Evolutionary conservation across 2,797 vertebrate genomes (phyloP).

Genomic region (Lepus townsendii): DNA sequence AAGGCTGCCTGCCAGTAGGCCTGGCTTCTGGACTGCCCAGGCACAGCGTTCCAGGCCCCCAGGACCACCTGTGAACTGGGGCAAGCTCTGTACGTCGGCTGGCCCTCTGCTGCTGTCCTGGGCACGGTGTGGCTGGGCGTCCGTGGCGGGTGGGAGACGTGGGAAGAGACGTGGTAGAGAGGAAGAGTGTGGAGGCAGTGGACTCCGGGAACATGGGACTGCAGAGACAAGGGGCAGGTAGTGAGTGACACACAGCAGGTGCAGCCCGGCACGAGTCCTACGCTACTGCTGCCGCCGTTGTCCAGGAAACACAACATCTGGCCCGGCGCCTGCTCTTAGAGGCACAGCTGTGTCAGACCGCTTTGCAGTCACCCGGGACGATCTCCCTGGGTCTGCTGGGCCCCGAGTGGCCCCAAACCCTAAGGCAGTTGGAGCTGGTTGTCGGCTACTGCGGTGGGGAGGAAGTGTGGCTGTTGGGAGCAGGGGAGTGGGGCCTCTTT

Average conservation of each 20-base stretch:
- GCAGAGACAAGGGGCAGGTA: not conserved
- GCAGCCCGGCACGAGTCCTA: accelerated
- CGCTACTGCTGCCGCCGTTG: accelerated
- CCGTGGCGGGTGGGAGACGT: accelerated
- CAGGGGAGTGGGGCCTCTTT: not conserved
- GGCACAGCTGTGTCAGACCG: accelerated
- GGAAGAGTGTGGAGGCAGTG: not conserved
- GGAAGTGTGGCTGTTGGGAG: conserved; percentile 51
- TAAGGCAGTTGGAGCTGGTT: not conserved
- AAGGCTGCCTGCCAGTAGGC: accelerated
- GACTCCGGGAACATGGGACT: not conserved
- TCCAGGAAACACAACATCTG: accelerated
- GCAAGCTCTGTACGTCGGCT: accelerated
- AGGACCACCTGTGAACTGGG: accelerated
- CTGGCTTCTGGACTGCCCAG: not conserved
- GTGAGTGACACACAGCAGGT: accelerated
- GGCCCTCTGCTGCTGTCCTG: not conserved
- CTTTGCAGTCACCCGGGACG: too few relatives aligned
- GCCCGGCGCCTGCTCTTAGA: accelerated
- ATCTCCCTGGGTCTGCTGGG: not conserved
- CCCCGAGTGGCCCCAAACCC: accelerated
- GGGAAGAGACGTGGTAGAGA: not conserved
- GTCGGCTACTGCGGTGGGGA: not conserved
- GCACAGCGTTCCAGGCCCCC: accelerated
- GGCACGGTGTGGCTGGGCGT: accelerated